phyloP scores from a whole-genome alignment of 2,113 vertebrate genomes.

The Morone saxatilis region DNA sequence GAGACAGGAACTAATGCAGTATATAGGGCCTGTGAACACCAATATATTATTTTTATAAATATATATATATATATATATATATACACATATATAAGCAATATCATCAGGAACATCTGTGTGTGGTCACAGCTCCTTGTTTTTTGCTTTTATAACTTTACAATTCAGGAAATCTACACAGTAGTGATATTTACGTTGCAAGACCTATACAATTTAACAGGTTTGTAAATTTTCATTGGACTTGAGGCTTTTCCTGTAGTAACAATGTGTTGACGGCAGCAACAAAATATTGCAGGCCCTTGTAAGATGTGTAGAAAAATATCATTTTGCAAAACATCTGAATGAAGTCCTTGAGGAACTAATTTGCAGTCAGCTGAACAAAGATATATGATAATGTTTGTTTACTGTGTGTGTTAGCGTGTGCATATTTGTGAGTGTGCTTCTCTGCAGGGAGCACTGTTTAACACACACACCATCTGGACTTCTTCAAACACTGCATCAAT shows the following conservation, averaged over 20 bases:
- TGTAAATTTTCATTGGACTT: conserved; percentile 20
- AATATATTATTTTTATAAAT: not conserved
- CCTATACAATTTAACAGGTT: not conserved
- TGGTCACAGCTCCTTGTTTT: not conserved
- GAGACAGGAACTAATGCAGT: too few species aligned
- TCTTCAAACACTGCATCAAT: conserved; percentile 73
- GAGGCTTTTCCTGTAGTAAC: not conserved
- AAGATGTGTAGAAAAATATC: conserved; percentile 29
- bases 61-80: too few species aligned
- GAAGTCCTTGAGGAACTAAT: conserved; percentile 68
- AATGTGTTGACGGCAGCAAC: conserved; percentile 5
- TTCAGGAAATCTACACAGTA: not conserved
- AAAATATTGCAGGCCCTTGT: conserved; percentile 13
- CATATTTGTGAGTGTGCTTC: conserved; percentile 50
- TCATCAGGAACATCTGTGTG: not conserved
- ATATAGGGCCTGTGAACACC: not conserved
- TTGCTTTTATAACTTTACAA: not conserved
- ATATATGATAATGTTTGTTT: conserved; percentile 78
- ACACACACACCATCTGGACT: conserved; percentile 76
- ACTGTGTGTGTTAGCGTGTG: conserved; percentile 46
- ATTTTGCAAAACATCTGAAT: conserved; percentile 51
- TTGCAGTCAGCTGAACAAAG: conserved; percentile 68
- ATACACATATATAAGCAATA: not conserved
- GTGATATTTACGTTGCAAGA: not conserved
- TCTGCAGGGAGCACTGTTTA: conserved; percentile 70